Evolutionary conservation across 2,888 invertebrate genomes (phyloP).

Genomic region (Neria commutata): DNA sequence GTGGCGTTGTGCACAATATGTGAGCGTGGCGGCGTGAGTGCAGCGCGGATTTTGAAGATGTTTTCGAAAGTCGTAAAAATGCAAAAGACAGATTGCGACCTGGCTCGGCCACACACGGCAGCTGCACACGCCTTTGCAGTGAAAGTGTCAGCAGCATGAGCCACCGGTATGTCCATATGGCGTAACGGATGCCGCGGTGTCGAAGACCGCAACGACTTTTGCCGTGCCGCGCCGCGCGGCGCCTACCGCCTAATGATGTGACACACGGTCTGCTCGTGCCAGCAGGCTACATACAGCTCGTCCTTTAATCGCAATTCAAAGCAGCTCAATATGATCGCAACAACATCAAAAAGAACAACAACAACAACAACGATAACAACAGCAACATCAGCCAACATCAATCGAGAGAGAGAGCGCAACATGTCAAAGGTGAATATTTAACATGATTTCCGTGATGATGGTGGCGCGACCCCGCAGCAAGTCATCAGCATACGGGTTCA

Average conservation of each 20-base stretch:
- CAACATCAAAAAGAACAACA: not conserved
- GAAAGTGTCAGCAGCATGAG: not conserved
- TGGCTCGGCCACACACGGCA: not conserved
- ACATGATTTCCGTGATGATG: conserved; percentile 40
- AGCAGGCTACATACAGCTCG: not conserved
- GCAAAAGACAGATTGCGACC: no score
- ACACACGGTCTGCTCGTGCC: conserved; percentile 21
- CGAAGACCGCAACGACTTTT: no score
- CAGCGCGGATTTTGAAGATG: not conserved
- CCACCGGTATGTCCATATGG: conserved; percentile 8
- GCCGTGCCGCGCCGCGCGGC: no score
- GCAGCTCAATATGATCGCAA: not conserved
- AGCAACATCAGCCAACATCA: not conserved
- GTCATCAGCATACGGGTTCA: conserved; percentile 11
- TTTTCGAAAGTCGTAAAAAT: not conserved
- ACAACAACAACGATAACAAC: not conserved
- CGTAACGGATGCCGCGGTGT: no score
- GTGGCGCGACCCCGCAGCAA: conserved; percentile 36
- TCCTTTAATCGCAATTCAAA: not conserved
- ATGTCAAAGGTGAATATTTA: conserved; percentile 47
- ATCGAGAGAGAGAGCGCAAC: conserved; percentile 4
- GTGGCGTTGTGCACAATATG: not conserved
- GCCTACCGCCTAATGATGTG: no score
- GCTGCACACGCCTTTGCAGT: not conserved
- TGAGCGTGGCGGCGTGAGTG: not conserved